Evolutionary conservation across 2,113 vertebrate genomes (phyloP), one percentile per base, ranked within the genome.

Genomic region (Brachirus orientalis): DNA sequence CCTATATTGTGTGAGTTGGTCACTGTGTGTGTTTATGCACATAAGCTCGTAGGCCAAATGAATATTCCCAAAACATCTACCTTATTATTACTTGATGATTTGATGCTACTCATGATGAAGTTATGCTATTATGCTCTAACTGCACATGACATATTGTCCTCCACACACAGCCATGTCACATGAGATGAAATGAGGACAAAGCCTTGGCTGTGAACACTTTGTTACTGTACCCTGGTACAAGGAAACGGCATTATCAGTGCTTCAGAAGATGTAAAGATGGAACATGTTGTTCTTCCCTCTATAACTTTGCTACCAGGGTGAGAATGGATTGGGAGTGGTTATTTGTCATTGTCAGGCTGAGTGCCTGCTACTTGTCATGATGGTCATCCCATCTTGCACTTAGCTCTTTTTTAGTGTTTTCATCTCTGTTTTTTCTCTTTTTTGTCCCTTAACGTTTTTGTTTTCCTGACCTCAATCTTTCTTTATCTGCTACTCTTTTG

Each of bases 201-300:
- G 40, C 19, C 33, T 51, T 16, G 46, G 38, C 59, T 46, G 16
- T 16, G 60, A 36, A 64, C 38, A 38, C 20, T 60, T 69, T 64
- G 22, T 63, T 61, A 6, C 60, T 37, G 72, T 66, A 17, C 14
- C 10, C 50, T 41, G 46, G 11, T 58, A 86, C 85, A 81, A 68
- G 75, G 16, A 56, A 86, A 85, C 36, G 44, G 76, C 78, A 85
- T 89, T 89, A 83, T 78, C 76, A 60, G 80, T 14, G 57, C 52
- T 70, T 82, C 47, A 65, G 72, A 33, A 22, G 53, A 88, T 72
- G 67, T 81, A 79, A 78, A 79, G 66, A 56, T 70, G 75, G 68
- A 76, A 72, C 72, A 80, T 72, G 77, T 72, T 77, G 84, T 86
- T 87, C 83, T 69, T 64, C 59, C 52, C 54, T 28, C 59, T 69